Percentiles rank a stretch among this genome's conserved stretches.
Conservation (phyloP, 2,888 invertebrate species). For the Megaustenia siamemsis region DNA sequence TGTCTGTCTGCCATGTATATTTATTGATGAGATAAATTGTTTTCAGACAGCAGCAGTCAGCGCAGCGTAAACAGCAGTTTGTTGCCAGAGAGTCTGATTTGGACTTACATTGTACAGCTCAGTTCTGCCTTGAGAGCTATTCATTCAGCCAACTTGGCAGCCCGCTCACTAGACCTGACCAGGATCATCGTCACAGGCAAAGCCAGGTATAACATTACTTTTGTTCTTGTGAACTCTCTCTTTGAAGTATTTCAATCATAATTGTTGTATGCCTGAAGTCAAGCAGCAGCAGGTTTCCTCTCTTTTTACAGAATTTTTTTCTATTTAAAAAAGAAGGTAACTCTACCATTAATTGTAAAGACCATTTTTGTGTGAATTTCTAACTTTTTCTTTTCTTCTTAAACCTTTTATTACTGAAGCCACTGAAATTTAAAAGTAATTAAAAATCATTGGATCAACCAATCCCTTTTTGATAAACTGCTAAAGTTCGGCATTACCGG, state of each 20-base stretch:
- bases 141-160: slow-evolving; percentile 89
- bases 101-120: slow-evolving; percentile 97
- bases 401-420: too few species aligned
- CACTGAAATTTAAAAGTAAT: too few species aligned
- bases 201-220: slow-evolving; percentile 67
- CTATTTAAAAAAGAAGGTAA: not conserved
- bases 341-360: not conserved
- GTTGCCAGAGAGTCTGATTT: slow-evolving; percentile 93
- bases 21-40: not conserved
- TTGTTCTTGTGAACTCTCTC: not conserved
- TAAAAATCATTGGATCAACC: too few species aligned
- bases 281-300: too few species aligned
- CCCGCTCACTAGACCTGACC: slow-evolving; percentile 92
- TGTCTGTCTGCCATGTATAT: too few species aligned
- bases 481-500: too few species aligned
- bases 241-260: too few species aligned
- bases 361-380: not conserved
- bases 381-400: too few species aligned
- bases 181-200: slow-evolving; percentile 85
- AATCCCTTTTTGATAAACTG: too few species aligned
- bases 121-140: slow-evolving; percentile 95
- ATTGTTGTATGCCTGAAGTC: too few species aligned
- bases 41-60: slow-evolving; percentile 42
- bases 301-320: not conserved
- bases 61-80: slow-evolving; percentile 77